These are phyloP conservation scores for Adrianichthys oophorus DNA, from an alignment of 2,797 vertebrate genomes.

Conservation along the genomic window DNA sequence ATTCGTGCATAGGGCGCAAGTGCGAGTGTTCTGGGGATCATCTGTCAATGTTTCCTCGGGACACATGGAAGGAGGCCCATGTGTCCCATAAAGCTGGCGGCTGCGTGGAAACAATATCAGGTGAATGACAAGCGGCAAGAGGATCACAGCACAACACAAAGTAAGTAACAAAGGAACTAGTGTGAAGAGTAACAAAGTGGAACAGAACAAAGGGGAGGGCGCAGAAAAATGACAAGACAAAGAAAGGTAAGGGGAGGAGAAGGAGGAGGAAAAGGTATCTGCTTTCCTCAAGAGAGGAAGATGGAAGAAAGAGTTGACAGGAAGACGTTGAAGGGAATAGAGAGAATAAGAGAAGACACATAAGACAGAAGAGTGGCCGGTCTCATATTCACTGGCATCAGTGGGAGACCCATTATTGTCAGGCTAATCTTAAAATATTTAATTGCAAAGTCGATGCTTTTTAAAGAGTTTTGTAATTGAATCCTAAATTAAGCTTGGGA, in stretches of 20 bases:
- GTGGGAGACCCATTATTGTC: constrained; percentile 83
- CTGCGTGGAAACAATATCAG: constrained; percentile 62
- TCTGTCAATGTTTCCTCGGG: constrained; percentile 58
- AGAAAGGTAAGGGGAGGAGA: constrained; percentile 32
- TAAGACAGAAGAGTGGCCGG: constrained; percentile 21
- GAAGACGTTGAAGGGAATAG: neutral
- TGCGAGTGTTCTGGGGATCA: constrained; percentile 24
- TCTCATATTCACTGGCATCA: constrained; percentile 56
- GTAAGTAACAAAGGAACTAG: constrained; percentile 31
- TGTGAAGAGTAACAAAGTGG: constrained; percentile 36
- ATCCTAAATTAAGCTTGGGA: constrained; percentile 83
- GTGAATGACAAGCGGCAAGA: constrained; percentile 48
- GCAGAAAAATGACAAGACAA: constrained; percentile 39
- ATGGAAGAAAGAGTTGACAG: constrained; percentile 35
- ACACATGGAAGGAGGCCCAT: constrained; percentile 63
- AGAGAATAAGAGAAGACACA: too few species aligned
- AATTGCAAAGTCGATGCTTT: constrained; percentile 82
- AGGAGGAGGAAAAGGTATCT: constrained; percentile 59
- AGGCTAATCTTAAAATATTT: constrained; percentile 86
- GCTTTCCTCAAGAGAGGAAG: constrained; percentile 41
- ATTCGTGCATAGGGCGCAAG: constrained; percentile 21
- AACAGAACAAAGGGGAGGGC: constrained; percentile 23
- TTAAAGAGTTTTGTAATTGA: constrained; percentile 86
- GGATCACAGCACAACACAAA: constrained; percentile 51
- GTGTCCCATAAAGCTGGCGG: constrained; percentile 69